phyloP scores from a whole-genome alignment of 1,140 invertebrate genomes.

The Drosophila tristis region DNA sequence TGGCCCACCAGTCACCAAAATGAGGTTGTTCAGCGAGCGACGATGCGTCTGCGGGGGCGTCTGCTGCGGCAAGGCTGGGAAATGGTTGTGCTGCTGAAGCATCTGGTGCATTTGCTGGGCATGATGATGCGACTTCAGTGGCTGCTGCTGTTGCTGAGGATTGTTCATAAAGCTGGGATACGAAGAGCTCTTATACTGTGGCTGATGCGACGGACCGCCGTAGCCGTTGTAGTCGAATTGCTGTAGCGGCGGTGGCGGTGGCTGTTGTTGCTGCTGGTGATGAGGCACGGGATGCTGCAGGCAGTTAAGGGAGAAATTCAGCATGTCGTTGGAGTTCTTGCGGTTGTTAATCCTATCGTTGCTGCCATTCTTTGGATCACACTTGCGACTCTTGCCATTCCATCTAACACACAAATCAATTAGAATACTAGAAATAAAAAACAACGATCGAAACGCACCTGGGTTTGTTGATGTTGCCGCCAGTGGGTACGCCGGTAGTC shows the following conservation, averaged over 20 bases:
- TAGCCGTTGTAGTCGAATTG: conserved; percentile 65
- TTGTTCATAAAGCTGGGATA: conserved; percentile 84
- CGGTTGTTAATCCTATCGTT: conserved; percentile 81
- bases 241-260: conserved; percentile 36
- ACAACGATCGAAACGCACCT: conserved; percentile 37
- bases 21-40: conserved; percentile 80
- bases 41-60: conserved; percentile 76
- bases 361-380: conserved; percentile 78
- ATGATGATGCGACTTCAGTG: conserved; percentile 84
- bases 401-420: conserved; percentile 48
- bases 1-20: conserved; percentile 74
- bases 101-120: conserved; percentile 80
- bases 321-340: conserved; percentile 81
- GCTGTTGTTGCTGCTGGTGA: conserved; percentile 62
- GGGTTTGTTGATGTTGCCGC: conserved; percentile 70
- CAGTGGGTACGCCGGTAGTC: conserved; percentile 46
- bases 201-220: conserved; percentile 50
- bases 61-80: conserved; percentile 84
- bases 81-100: conserved; percentile 79
- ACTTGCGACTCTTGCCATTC: conserved; percentile 79
- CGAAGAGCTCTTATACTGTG: conserved; percentile 85
- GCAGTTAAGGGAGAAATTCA: conserved; percentile 72
- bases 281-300: conserved; percentile 62
- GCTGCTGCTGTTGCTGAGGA: conserved; percentile 60
- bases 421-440: background rate